Evolutionary conservation across 1,140 invertebrate genomes (phyloP).

Genomic region (Ctenoplectra terminalis): DNA sequence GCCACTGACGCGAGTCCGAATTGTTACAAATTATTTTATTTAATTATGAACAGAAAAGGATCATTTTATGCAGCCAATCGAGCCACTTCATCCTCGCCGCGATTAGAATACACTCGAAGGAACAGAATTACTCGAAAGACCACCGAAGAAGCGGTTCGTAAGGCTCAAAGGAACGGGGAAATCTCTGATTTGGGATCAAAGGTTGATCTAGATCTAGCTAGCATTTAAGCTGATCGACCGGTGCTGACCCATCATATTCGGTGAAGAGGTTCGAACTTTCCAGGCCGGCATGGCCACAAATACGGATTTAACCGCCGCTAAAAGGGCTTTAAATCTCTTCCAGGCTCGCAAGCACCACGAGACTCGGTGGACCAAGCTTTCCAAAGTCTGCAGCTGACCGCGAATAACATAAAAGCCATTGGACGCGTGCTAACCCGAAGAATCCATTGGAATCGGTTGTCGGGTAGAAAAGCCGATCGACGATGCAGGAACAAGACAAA

Average conservation of each 20-base stretch:
- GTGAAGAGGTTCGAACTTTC: constrained; percentile 8
- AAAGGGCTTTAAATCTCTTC: constrained; percentile 58
- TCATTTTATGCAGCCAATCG: too few species aligned
- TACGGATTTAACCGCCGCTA: constrained; percentile 26
- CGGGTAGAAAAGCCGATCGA: not conserved
- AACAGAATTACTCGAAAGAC: not conserved
- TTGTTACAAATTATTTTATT: too few species aligned
- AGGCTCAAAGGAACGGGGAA: not conserved
- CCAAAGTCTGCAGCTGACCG: constrained; percentile 23
- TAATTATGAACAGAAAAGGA: too few species aligned
- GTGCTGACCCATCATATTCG: constrained; percentile 41
- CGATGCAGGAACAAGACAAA: constrained; percentile 20
- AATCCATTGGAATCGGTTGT: not conserved
- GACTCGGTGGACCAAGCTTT: not conserved
- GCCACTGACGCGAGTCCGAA: too few species aligned
- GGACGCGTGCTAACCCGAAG: constrained; percentile 32
- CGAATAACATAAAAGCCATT: constrained; percentile 56
- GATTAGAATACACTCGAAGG: not conserved
- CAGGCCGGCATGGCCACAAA: constrained; percentile 26
- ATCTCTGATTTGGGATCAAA: not conserved
- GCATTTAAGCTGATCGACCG: constrained; percentile 7
- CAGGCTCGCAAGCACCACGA: not conserved
- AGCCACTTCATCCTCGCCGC: not conserved
- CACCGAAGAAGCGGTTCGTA: not conserved
- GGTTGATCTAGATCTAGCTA: constrained; percentile 1